Evolutionary conservation across 2,113 vertebrate genomes (phyloP), one percentile per base, ranked within the genome.

Genomic region (Odontesthes bonariensis): DNA sequence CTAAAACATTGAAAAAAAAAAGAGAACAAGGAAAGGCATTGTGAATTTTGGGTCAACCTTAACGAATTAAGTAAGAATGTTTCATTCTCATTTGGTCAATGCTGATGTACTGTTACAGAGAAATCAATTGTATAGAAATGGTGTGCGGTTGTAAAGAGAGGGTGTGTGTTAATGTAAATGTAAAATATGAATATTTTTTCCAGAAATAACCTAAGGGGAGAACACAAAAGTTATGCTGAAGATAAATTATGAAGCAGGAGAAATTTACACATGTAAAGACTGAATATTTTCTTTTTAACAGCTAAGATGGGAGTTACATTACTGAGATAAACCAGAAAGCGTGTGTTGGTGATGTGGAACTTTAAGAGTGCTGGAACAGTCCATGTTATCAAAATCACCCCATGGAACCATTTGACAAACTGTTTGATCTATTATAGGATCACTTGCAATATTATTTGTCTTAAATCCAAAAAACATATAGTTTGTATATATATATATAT

Each of bases 221-320:
- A 78, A 69, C 83, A 75, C 19, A 17, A 40, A 53, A 72, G 55
- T 19, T 20, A 46, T 20, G 56, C 69, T 14, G 63, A 6, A 8
- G 6, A 67, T 85, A 78, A 85, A 79, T 73, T 83, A 86, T 61
- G 55, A 69, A 59, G 58, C 53, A 22, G n/a, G 19, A 59, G 51
- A 83, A 80, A 59, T 67, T 49, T 49, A 66, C 32, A 79, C 49
- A 66, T n/a, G 32, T n/a, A 33, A 64, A 51, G 11, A 11, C 31
- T 64, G 12, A 44, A n/a, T n/a, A n/a, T n/a, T n/a, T n/a, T n/a
- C n/a, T n/a, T 27, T 27, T 2, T 27, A 3, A 27, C 27, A 27
- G 27, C 10, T 38, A 7, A 10, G 35, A 38, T 10, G 6, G 46
- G 17, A n/a, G 16, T 17, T 49, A 19, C 17, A 17, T n/a, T 13